Base-by-base conservation (phyloP, 2,888 invertebrate species). In the Cenopis cana region DNA sequence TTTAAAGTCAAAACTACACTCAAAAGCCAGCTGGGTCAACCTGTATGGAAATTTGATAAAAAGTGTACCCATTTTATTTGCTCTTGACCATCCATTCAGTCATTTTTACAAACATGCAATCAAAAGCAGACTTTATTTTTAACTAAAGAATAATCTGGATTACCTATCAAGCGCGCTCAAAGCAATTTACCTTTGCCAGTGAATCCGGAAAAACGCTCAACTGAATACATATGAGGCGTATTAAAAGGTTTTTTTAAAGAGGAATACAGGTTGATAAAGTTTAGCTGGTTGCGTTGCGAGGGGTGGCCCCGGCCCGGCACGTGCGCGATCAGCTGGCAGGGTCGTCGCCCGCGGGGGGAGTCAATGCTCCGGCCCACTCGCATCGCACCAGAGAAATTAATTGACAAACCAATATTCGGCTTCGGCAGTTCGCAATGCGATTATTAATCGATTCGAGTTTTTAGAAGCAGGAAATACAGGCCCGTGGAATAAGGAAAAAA, bases 311-410 rank as follows among this genome's bases (percentile, higher is more conserved):
- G n/a, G 59, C 56, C n/a, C 41, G 59, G 59, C 73, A 61, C 41
- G 67, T 68, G 73, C 61, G 66, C 50, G 69, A 70, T 66, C 64
- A 71, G 56, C 60, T 68, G 71, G 60, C 33, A 62, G 49, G 62
- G 71, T 67, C 73, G 73, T 24, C 69, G 66, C 54, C 66, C 59
- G 61, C 41, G 57, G 52, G 68, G 59, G 68, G 50, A 66, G 68
- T 66, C 79, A 79, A 77, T 78, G 80, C 69, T 74, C 79, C 68
- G 69, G 74, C 61, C 68, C 61, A 24, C 57, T 81, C 24, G 46
- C 14, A 55, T 24, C 55, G 9, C 55, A 29, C 29, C 49, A 17
- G 64, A 38, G 64, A 64, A 64, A 64, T 36, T 64, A 36, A 64
- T 54, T 64, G 52, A 50, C 50, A n/a, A 55, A 24, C 55, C 24